Evolutionary conservation across 2,888 invertebrate genomes (phyloP).

Genomic region (Stenurella melanura): DNA sequence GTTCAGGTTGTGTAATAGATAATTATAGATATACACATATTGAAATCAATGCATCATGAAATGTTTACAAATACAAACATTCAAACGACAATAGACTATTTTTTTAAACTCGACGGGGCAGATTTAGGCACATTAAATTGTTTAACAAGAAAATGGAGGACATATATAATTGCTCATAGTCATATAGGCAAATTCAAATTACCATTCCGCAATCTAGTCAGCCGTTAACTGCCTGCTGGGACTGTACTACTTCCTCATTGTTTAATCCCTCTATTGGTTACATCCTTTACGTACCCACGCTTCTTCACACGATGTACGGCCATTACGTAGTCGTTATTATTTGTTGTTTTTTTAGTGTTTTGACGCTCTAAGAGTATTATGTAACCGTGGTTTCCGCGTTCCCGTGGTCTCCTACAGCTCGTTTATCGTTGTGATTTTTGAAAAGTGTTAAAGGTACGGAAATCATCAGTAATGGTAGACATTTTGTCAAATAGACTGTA

Average conservation of each 20-base stretch:
- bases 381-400: slow-evolving; percentile 22
- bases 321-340: slow-evolving; percentile 24
- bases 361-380: slow-evolving; percentile 25
- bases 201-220: slow-evolving; percentile 19
- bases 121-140: not conserved
- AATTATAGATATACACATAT: no score
- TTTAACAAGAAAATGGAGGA: slow-evolving; percentile 1
- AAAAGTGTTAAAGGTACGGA: not conserved
- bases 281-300: slow-evolving; percentile 56
- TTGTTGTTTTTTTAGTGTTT: slow-evolving; percentile 37
- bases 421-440: not conserved
- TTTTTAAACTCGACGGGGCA: not conserved
- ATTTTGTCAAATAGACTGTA: not conserved
- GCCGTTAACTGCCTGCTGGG: slow-evolving; percentile 35
- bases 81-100: no score
- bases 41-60: no score
- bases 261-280: slow-evolving; percentile 59
- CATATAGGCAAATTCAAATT: slow-evolving; percentile 17
- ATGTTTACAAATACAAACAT: no score
- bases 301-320: slow-evolving; percentile 37
- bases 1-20: no score
- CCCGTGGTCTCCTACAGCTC: not conserved
- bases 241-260: slow-evolving; percentile 64
- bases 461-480: not conserved
- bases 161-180: slow-evolving; percentile 36